Evolutionary conservation across 2,888 invertebrate species (phyloP).

Genomic region (Ochlodes sylvanus): DNA sequence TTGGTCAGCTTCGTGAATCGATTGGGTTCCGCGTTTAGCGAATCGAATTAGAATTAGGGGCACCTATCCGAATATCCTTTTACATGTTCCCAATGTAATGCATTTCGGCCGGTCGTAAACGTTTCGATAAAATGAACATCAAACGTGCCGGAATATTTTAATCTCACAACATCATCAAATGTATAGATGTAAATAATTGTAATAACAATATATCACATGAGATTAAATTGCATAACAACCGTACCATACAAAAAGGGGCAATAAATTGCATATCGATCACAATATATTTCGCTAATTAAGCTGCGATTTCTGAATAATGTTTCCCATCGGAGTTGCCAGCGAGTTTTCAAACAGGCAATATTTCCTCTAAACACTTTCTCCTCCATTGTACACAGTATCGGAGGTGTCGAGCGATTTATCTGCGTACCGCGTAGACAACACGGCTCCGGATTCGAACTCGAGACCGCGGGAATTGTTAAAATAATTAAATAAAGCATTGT

Average conservation of each 20-base stretch:
- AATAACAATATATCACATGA: conserved; percentile 2
- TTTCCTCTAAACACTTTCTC: conserved; percentile 75
- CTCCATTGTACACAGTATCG: conserved; percentile 70
- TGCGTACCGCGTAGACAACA: conserved; percentile 64
- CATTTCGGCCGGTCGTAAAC: neutral
- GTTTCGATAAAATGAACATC: neutral
- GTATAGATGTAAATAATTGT: neutral
- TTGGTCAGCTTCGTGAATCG: conserved; percentile 1
- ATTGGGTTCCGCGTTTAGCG: neutral
- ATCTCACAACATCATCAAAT: neutral
- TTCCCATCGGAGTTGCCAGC: conserved; percentile 33
- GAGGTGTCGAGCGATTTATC: conserved; percentile 79
- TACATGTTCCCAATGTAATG: conserved; percentile 1
- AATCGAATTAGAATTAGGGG: conserved; percentile 22
- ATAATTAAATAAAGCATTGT: too few relatives aligned
- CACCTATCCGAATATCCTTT: conserved; percentile 16
- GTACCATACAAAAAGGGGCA: neutral
- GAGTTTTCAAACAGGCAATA: conserved; percentile 58
- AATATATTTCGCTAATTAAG: conserved; percentile 39
- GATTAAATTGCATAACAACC: neutral
- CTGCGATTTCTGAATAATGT: conserved; percentile 37
- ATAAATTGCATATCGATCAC: conserved; percentile 32
- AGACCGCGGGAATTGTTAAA: conserved; percentile 39
- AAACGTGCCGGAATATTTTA: neutral
- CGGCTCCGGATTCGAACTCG: conserved; percentile 72